Evolutionary conservation across 2,797 vertebrate species (phyloP).

Genomic region (Eleutherodactylus coqui): DNA sequence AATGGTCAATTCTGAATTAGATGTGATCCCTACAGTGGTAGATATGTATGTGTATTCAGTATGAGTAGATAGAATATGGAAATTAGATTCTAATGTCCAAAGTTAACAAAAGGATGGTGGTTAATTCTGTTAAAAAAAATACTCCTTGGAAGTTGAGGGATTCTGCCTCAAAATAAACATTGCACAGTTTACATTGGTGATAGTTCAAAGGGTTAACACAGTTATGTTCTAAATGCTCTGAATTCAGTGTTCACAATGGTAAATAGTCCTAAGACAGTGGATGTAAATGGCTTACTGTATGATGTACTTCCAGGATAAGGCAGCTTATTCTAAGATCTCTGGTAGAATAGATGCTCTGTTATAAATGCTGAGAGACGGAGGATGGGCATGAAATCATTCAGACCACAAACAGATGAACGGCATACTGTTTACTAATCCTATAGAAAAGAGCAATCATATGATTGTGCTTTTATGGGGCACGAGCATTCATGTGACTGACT

Average conservation of each 20-base stretch:
- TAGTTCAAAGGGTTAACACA: background rate
- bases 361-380: background rate
- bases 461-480: conserved; percentile 1
- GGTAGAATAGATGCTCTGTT: background rate
- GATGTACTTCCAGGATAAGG: background rate
- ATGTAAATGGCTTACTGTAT: background rate
- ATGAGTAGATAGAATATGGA: background rate
- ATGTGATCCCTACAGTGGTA: background rate
- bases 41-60: background rate
- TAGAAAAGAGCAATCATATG: conserved; percentile 4
- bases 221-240: background rate
- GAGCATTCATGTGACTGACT: conserved; percentile 24
- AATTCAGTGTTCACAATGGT: background rate
- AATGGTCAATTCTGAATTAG: background rate
- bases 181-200: background rate
- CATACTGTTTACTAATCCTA: conserved; percentile 12
- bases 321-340: background rate
- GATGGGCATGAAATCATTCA: background rate
- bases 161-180: background rate
- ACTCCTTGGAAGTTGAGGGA: background rate
- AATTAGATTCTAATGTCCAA: background rate
- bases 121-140: background rate
- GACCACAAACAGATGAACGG: background rate
- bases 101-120: background rate
- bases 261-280: background rate